Base-by-base conservation (phyloP, 1,140 invertebrate species). In the Drosophila elegans region DNA sequence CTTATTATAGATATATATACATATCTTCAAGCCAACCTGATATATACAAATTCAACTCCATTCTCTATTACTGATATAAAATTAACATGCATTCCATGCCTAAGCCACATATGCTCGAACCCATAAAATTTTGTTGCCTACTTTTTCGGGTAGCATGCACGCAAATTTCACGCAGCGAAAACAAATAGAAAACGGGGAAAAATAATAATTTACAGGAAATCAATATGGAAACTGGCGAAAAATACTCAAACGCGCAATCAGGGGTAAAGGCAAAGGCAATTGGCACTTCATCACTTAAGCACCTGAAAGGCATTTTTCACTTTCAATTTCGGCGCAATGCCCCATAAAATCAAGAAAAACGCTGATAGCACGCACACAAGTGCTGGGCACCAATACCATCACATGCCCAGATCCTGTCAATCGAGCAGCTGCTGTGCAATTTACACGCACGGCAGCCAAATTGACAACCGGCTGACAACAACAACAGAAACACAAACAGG, bases 271-370 rank as follows among this genome's bases (percentile, higher is more conserved):
- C 34, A 72, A 57, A 55, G 29, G 51, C 84, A 89, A 89, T 89
- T 89, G 84, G 77, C 84, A 89, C 84, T 89, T 89, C 84, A 89
- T 89, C 84, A 89, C 84, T 89, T 89, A 89, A 90, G 84, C 80
- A 90, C 85, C 81, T 80, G 74, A 80, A 84, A 84, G 67, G 84
- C 85, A 89, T 89, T 89, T 89, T 89, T 89, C 84, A 89, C 84
- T 89, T 90, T 89, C 84, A 89, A 88, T 89, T 89, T 90, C 80
- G 73, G 46, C 68, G 80, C 77, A 78, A 78, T 66, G 55, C 80
- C 78, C 83, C 82, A 86, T 88, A 88, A 86, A 86, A 86, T 88
- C 83, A 88, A 73, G 78, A 52, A 68, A 67, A 86, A 88, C 86
- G 66, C 66, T 88, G 83, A 86, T 86, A 67, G 46, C 78, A 78